Percentiles rank a stretch among this genome's conserved stretches.
Evolutionary conservation across 2,888 invertebrate species (phyloP).

Genomic region (Euclidia mi): DNA sequence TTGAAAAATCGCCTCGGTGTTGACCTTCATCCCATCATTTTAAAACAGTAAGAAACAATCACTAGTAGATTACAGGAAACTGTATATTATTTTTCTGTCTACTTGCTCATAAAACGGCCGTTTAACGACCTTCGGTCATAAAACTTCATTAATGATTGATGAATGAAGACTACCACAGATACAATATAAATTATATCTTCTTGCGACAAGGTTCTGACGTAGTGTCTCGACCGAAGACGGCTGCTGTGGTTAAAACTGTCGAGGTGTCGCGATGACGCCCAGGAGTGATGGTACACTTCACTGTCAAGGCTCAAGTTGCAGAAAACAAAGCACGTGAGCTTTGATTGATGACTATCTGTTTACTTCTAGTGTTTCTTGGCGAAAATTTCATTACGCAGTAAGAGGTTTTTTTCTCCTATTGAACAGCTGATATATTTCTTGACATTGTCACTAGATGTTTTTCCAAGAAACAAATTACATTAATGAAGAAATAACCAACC

Average conservation of each 20-base stretch:
- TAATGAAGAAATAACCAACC: no score
- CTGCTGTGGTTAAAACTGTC: constrained; percentile 7
- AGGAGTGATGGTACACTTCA: constrained; percentile 59
- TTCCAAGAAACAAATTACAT: no score
- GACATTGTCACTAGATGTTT: no score
- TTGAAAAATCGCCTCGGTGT: no score
- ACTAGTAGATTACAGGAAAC: no score
- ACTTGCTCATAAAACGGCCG: no score
- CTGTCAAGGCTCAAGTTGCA: constrained; percentile 77
- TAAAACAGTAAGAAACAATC: no score
- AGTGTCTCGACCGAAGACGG: constrained; percentile 21
- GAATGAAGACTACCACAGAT: not conserved
- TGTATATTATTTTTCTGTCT: no score
- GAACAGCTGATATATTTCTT: no score
- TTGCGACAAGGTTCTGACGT: constrained; percentile 23
- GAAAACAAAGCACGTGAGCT: constrained; percentile 35
- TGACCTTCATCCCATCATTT: no score
- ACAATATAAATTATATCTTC: constrained; percentile 7
- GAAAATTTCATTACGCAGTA: constrained; percentile 2
- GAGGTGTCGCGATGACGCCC: constrained; percentile 14
- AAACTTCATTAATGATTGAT: not conserved
- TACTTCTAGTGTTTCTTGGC: constrained; percentile 32
- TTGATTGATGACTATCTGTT: constrained; percentile 24
- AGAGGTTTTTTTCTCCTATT: not conserved
- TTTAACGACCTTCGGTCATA: not conserved